phyloP scores from a whole-genome alignment of 2,888 invertebrate species.

The Pherbina coryleti region DNA sequence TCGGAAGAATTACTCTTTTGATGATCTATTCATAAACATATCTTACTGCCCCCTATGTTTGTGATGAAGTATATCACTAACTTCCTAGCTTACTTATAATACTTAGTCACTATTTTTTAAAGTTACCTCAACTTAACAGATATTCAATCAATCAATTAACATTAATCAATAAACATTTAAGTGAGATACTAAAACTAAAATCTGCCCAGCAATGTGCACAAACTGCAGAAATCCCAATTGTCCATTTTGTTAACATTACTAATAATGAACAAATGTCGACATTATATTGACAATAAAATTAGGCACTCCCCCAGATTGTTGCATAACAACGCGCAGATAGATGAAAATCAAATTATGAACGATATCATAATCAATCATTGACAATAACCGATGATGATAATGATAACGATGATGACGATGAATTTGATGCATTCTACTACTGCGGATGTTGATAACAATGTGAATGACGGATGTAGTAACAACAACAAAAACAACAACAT shows the following conservation, averaged over 20 bases:
- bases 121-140: no score
- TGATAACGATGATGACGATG: slow-evolving; percentile 43
- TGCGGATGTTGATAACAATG: slow-evolving; percentile 31
- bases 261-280: slow-evolving; percentile 45
- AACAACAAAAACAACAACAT: background rate
- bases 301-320: slow-evolving; percentile 1
- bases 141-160: no score
- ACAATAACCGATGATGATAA: slow-evolving; percentile 57
- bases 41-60: no score
- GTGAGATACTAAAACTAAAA: background rate
- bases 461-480: slow-evolving; percentile 28
- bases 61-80: no score
- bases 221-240: background rate
- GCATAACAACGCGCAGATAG: slow-evolving; percentile 34
- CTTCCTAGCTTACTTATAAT: no score
- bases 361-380: slow-evolving; percentile 64
- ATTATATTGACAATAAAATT: slow-evolving; percentile 33
- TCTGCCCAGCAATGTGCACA: background rate
- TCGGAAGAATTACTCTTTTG: no score
- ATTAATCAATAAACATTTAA: background rate
- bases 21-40: no score
- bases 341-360: slow-evolving; percentile 53
- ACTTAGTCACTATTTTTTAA: no score
- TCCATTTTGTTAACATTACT: slow-evolving; percentile 20
- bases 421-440: slow-evolving; percentile 25